phyloP scores from a whole-genome alignment of 2,113 vertebrate species.

The Coracopsis vasa region DNA sequence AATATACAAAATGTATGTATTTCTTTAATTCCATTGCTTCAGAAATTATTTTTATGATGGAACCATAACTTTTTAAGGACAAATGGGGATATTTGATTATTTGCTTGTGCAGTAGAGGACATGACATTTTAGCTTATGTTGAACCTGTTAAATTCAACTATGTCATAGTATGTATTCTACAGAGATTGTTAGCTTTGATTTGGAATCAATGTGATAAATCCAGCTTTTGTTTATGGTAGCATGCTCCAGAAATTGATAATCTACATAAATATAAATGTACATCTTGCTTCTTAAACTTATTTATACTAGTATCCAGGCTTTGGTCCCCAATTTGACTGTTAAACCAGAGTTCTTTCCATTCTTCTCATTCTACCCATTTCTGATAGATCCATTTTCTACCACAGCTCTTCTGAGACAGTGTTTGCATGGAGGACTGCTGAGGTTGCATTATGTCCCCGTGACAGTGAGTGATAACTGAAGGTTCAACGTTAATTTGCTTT shows the following conservation, averaged over 20 bases:
- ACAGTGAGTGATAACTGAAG: background rate
- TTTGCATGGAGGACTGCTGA: background rate
- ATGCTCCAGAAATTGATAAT: background rate
- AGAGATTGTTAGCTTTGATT: background rate
- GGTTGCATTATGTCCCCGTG: background rate
- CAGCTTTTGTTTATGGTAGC: background rate
- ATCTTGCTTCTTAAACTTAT: background rate
- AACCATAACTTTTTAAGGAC: background rate
- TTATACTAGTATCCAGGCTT: background rate
- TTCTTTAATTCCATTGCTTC: background rate
- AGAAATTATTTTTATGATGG: background rate
- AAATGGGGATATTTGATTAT: background rate
- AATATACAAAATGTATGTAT: background rate
- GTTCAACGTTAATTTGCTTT: background rate
- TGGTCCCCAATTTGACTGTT: background rate
- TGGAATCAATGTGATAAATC: background rate
- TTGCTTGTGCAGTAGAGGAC: background rate
- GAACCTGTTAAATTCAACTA: background rate
- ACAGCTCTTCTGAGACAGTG: background rate
- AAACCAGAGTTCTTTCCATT: background rate
- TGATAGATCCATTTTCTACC: background rate
- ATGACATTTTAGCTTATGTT: background rate
- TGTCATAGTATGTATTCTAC: background rate
- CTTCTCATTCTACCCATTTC: background rate
- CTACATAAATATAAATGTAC: rapidly evolving